Evolutionary conservation across 2,797 vertebrate genomes (phyloP).

Genomic region (Apogon talboti): DNA sequence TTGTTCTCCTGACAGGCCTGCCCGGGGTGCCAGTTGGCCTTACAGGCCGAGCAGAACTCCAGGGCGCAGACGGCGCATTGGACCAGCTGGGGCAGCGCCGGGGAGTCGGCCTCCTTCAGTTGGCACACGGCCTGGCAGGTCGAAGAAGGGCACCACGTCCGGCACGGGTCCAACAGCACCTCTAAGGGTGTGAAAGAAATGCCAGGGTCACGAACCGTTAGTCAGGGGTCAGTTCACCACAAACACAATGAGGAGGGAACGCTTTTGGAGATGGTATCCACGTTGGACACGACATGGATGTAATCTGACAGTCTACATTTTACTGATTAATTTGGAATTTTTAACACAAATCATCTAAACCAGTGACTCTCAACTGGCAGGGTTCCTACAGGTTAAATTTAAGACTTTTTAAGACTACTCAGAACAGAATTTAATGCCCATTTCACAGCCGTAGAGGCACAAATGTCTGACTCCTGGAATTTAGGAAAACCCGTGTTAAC

Average conservation of each 20-base stretch:
- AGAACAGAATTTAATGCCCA: too few relatives aligned
- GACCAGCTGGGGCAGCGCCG: slow-evolving; percentile 89
- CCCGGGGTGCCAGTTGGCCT: slow-evolving; percentile 94
- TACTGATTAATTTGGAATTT: too few relatives aligned
- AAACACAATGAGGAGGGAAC: not conserved
- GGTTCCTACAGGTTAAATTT: too few relatives aligned
- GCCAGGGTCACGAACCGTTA: not conserved
- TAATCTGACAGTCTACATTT: too few relatives aligned
- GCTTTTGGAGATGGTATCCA: too few relatives aligned
- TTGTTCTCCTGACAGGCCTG: slow-evolving; percentile 92
- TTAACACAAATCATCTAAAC: too few relatives aligned
- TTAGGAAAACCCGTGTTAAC: too few relatives aligned
- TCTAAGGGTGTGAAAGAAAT: slow-evolving; percentile 76
- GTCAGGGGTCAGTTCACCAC: not conserved
- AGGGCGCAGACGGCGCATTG: slow-evolving; percentile 92
- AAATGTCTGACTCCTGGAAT: too few relatives aligned
- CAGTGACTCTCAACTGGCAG: too few relatives aligned
- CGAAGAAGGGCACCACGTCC: slow-evolving; percentile 97
- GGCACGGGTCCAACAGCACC: slow-evolving; percentile 96
- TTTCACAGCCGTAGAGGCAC: too few relatives aligned
- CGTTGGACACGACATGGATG: too few relatives aligned
- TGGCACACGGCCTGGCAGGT: slow-evolving; percentile 97
- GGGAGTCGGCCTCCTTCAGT: slow-evolving; percentile 90
- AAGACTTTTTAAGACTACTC: too few relatives aligned
- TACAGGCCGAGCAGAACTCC: slow-evolving; percentile 97